Conservation (phyloP, 2,113 vertebrate genomes). For the Baryphthengus martii region DNA sequence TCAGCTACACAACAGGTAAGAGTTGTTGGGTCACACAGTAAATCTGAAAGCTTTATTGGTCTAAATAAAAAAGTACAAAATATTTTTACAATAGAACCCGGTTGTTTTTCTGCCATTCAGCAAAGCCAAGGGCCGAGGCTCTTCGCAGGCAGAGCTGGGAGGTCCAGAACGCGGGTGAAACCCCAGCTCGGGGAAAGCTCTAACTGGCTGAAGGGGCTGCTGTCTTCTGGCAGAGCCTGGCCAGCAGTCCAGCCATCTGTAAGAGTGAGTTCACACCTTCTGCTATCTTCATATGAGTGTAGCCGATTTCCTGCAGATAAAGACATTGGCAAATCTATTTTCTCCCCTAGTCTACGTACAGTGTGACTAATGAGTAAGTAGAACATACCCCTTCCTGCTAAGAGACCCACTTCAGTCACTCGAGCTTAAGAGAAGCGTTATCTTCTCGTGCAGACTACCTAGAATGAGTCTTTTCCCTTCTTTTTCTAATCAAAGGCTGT, state of each 20-base stretch:
- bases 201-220: slow-evolving; percentile 80
- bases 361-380: neutral
- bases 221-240: slow-evolving; percentile 89
- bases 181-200: neutral
- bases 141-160: neutral
- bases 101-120: neutral
- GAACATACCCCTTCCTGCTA: neutral
- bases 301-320: slow-evolving; percentile 88
- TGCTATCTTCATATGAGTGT: slow-evolving; percentile 90
- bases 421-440: accelerated
- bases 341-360: neutral
- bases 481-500: neutral
- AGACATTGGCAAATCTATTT: neutral
- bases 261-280: slow-evolving; percentile 95
- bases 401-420: neutral
- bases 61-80: neutral
- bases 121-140: neutral
- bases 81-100: neutral
- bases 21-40: neutral
- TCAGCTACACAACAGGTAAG: neutral
- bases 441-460: neutral
- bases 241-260: slow-evolving; percentile 93
- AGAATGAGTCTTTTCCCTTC: neutral
- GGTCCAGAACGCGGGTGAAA: neutral
- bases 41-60: slow-evolving; percentile 39